Evolutionary conservation across 2,797 vertebrate species (phyloP).

Genomic region (Gadopsis marmoratus): DNA sequence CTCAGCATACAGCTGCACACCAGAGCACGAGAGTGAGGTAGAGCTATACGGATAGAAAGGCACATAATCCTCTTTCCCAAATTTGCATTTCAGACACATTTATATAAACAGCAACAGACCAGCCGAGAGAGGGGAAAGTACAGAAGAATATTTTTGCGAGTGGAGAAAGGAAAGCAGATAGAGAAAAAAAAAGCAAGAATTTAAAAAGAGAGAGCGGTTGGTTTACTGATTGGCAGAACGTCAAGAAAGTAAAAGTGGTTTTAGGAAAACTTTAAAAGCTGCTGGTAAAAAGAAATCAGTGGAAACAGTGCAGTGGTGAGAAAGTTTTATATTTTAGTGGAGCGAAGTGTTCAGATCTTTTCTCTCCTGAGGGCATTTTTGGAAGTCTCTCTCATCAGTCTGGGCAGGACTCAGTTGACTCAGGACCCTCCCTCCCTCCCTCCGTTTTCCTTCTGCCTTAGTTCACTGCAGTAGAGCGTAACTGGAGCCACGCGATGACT

Average conservation of each 20-base stretch:
- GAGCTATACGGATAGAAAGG: conserved; percentile 25
- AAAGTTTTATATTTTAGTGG: conserved; percentile 57
- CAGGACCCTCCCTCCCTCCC: conserved; percentile 63
- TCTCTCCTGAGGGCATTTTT: conserved; percentile 75
- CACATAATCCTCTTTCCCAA: not conserved
- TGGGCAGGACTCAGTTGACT: conserved; percentile 81
- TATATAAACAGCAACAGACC: conserved; percentile 43
- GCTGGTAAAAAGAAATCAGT: conserved; percentile 53
- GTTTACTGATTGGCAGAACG: conserved; percentile 62
- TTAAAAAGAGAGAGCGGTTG: conserved; percentile 25
- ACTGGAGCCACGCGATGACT: conserved; percentile 81
- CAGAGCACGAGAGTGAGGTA: conserved; percentile 56
- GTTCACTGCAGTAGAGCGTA: conserved; percentile 76
- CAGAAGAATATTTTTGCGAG: conserved; percentile 24
- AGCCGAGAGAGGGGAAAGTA: conserved; percentile 22
- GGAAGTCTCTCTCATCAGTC: conserved; percentile 75
- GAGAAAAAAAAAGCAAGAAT: conserved; percentile 34
- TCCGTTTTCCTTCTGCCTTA: conserved; percentile 64
- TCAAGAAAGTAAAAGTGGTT: conserved; percentile 55
- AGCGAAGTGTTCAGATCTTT: conserved; percentile 67
- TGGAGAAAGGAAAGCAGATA: conserved; percentile 30
- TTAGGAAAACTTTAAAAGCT: conserved; percentile 59
- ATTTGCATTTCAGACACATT: conserved; percentile 23
- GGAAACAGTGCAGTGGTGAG: conserved; percentile 62
- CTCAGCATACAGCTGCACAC: conserved; percentile 77